Percentiles rank a stretch among this genome's conserved stretches.
phyloP scores from a whole-genome alignment of 1,140 invertebrate genomes.

The Zaprionus ornatus region DNA sequence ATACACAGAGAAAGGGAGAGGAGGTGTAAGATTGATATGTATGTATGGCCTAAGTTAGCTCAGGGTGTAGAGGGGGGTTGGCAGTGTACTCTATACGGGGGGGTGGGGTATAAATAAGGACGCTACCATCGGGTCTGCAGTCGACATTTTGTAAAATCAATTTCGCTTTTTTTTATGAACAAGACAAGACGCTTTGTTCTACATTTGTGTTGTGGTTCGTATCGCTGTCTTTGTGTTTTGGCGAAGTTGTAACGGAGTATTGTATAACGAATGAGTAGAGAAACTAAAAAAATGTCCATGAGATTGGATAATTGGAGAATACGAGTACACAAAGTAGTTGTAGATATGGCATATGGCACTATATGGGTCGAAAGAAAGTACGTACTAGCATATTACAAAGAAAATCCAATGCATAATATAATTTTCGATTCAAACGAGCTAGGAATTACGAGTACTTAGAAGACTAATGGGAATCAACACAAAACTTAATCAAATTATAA shows the following conservation, averaged over 20 bases:
- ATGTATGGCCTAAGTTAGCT: background rate
- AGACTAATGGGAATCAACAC: slow-evolving; percentile 23
- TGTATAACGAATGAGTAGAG: slow-evolving; percentile 23
- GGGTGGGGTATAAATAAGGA: slow-evolving; percentile 62
- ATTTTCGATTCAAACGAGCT: slow-evolving; percentile 74
- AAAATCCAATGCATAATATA: slow-evolving; percentile 63
- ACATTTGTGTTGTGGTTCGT: slow-evolving; percentile 35
- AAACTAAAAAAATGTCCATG: slow-evolving; percentile 31
- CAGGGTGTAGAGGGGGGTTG: background rate
- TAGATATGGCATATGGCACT: background rate
- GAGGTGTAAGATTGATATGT: background rate
- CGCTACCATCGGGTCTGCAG: slow-evolving; percentile 83
- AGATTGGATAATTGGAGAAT: slow-evolving; percentile 21
- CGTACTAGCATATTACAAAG: slow-evolving; percentile 52
- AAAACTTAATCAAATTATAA: slow-evolving; percentile 29
- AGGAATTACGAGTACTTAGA: slow-evolving; percentile 61
- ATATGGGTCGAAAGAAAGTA: slow-evolving; percentile 45
- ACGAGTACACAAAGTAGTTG: slow-evolving; percentile 16
- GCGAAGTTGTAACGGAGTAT: slow-evolving; percentile 6
- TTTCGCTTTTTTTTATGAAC: slow-evolving; percentile 8
- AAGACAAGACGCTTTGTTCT: slow-evolving; percentile 37
- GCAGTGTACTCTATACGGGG: background rate
- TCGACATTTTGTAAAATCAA: slow-evolving; percentile 52
- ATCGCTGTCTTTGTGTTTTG: slow-evolving; percentile 35
- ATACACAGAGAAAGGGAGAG: background rate